These are phyloP conservation scores for Temnothorax curvispinosus DNA, from an alignment of 1,140 invertebrate genomes.

Conservation along the genomic window DNA sequence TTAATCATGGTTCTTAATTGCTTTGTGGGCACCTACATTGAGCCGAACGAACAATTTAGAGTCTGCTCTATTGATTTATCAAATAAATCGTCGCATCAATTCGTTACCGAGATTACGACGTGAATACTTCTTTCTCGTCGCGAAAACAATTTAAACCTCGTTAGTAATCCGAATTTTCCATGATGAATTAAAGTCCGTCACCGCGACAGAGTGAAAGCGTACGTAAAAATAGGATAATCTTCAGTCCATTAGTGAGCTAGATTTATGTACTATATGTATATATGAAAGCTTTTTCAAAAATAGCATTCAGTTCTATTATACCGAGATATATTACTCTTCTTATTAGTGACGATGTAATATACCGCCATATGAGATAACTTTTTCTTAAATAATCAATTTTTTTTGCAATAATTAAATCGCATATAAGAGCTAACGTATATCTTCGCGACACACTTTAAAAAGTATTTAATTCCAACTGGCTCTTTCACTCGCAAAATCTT, in stretches of 20 bases:
- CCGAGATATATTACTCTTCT: background rate
- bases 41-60: constrained; percentile 72
- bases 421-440: background rate
- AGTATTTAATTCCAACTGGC: constrained; percentile 14
- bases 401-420: background rate
- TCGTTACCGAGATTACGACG: constrained; percentile 56
- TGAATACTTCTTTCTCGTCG: constrained; percentile 54
- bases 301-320: background rate
- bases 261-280: background rate
- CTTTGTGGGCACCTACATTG: constrained; percentile 68
- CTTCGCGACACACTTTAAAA: background rate
- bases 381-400: background rate
- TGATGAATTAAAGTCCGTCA: constrained; percentile 5
- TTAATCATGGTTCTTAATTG: constrained; percentile 78
- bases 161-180: constrained; percentile 67
- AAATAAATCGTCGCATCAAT: constrained; percentile 73
- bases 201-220: background rate
- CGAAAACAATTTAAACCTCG: constrained; percentile 66
- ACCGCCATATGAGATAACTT: background rate
- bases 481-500: constrained; percentile 50
- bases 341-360: background rate
- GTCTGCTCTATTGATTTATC: constrained; percentile 73
- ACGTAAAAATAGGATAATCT: background rate
- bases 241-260: background rate
- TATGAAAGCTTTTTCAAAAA: background rate